Evolutionary conservation across 2,113 vertebrate genomes (phyloP), one percentile per base, ranked within the genome.

Genomic region (Colinus virginianus): DNA sequence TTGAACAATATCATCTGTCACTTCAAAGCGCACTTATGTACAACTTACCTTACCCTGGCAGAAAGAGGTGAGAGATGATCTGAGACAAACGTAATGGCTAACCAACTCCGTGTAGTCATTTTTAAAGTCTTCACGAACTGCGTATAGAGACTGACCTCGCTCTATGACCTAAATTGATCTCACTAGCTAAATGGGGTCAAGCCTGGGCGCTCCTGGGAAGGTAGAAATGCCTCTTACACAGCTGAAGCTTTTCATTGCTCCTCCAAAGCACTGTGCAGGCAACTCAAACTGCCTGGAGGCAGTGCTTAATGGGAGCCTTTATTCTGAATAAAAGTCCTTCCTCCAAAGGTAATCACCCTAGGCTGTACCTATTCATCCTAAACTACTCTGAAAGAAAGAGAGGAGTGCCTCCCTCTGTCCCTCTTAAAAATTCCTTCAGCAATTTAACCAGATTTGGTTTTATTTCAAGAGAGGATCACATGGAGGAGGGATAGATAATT

Each of bases 151-250:
- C 48, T 94, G 88, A 94, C 83, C 85, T 92, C 7, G 0, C 76
- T 85, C 67, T 5, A 23, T 87, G 93, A 91, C 79, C 84, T 82
- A 77, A 92, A 93, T 45, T 93, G 90, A 89, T 95, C 93, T 91
- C 68, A 51, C 77, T 30, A 74, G 78, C 40, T 94, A 95, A 96
- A 87, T 70, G 74, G 48, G 63, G 82, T 91, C 75, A 91, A 89
- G 62, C 15, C 56, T 77, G 70, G 69, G 48, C 51, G 77, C 45
- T 75, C 46, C 77, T 80, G 63, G 66, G 63, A 83, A 77, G 32
- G 22, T 16, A 88, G 75, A 94, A 94, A 67, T 63, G 6, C 11
- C 76, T 92, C 78, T 87, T 34, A 43, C 51, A 34, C 22, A 86
- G 62, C 7, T 3, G 4, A 93, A 93, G 51, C 56, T 78, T 71